Evolutionary conservation across 2,113 vertebrate species (phyloP), one percentile per base, ranked within the genome.

Genomic region (Psilopsiagon aymara): DNA sequence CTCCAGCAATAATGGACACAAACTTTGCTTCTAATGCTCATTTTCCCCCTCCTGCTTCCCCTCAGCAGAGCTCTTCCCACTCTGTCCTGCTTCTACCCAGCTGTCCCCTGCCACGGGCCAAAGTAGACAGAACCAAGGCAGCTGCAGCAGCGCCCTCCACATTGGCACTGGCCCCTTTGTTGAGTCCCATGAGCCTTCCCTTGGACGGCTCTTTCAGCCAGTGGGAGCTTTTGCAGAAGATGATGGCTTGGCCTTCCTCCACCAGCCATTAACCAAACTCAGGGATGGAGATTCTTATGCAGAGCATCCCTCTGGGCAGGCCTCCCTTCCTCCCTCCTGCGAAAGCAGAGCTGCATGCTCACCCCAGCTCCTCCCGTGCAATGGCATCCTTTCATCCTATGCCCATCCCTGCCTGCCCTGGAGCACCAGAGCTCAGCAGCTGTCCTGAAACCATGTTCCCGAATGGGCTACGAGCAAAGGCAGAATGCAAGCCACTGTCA

Each of bases 61-160:
- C 55, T 51, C 3, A 0, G 39, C 51, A 20, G 39, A 46, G 64
- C 64, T 83, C 85, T 41, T 83, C 46, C 78, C 7, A 4, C 44
- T 87, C 87, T 17, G 11, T 35, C 44, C 79, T n/a, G 35, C 82
- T 43, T n/a, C 62, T 14, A 17, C 66, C 33, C 68, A 39, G 52
- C 52, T 23, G 43, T 18, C 73, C 24, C 43, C 3, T 7, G 59
- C 85, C 5, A 2, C 1, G 1, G 33, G 63, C 86, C 86, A 55
- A 76, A 27, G 55, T 0, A 0, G 55, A 17, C 13, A 0, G 60
- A 20, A 10, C n/a, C 19, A 7, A 51, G 39, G 67, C 55, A 25
- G 43, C 52, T 35, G n/a, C 27, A 17, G 19, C 44, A 13, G 44
- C 19, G 37, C 49, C 29, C n/a, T 39, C n/a, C 1, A 6, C 6